A percentile compares a stretch with the other conserved stretches of the same genome.
Evolutionary conservation across 1,140 invertebrate species (phyloP).

Genomic region (Zaprionus kolodkinae): DNA sequence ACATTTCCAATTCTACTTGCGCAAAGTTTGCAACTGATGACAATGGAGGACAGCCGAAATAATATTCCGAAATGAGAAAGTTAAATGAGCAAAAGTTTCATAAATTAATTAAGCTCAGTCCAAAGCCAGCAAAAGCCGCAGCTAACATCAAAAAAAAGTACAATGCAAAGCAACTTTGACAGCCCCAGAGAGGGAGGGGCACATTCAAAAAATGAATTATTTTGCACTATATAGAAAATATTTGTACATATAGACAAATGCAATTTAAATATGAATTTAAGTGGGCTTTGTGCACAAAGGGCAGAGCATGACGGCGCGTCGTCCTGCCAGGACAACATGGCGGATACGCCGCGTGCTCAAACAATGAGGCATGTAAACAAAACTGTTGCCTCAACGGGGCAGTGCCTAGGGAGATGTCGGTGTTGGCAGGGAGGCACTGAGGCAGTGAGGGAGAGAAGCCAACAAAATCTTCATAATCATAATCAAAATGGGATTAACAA

Average conservation of each 20-base stretch:
- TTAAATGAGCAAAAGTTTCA: conserved; percentile 58
- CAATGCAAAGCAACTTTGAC: conserved; percentile 19
- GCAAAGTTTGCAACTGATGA: neutral
- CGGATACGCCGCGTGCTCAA: conserved; percentile 68
- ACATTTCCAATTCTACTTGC: neutral
- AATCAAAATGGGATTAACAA: conserved; percentile 83
- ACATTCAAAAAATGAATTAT: conserved; percentile 41
- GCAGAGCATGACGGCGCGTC: conserved; percentile 42
- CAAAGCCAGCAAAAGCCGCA: conserved; percentile 31
- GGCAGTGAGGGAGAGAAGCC: conserved; percentile 27
- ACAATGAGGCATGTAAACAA: conserved; percentile 81
- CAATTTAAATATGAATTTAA: conserved; percentile 80
- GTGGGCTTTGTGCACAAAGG: conserved; percentile 49
- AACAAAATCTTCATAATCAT: conserved; percentile 80
- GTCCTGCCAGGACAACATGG: conserved; percentile 52
- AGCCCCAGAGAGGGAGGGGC: conserved; percentile 35
- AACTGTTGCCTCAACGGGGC: conserved; percentile 54
- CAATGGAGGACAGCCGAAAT: conserved; percentile 8
- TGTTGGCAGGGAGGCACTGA: conserved; percentile 4
- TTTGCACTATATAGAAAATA: conserved; percentile 26
- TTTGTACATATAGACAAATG: conserved; percentile 57
- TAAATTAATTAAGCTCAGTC: conserved; percentile 59
- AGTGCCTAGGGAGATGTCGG: neutral
- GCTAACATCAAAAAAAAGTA: conserved; percentile 26
- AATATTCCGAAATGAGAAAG: conserved; percentile 41